phyloP scores from a whole-genome alignment of 2,113 vertebrate species.

The Apus apus region DNA sequence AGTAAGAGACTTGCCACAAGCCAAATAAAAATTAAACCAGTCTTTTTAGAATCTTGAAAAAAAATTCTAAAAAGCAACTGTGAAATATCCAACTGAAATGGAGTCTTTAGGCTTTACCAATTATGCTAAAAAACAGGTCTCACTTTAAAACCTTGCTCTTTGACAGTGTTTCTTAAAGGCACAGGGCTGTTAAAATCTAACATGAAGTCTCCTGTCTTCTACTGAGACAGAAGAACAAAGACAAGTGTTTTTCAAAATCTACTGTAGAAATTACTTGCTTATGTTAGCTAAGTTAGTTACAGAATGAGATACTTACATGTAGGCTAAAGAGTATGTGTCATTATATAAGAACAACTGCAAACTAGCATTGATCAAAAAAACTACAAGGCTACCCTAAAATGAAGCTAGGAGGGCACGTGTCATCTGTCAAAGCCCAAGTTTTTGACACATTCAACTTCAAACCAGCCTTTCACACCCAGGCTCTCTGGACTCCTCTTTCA shows the following conservation, averaged over 20 bases:
- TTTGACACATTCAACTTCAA: neutral
- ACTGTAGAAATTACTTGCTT: neutral
- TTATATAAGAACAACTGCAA: neutral
- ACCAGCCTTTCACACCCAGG: neutral
- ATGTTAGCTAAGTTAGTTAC: neutral
- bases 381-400: neutral
- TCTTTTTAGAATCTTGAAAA: neutral
- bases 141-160: neutral
- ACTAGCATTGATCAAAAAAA: neutral
- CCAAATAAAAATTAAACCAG: neutral
- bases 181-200: neutral
- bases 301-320: neutral
- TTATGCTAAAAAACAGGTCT: neutral
- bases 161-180: neutral
- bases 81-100: neutral
- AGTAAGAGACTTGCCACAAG: neutral
- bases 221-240: neutral
- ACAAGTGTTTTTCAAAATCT: rapidly evolving
- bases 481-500: neutral
- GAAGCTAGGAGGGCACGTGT: neutral
- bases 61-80: neutral
- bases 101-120: no score
- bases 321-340: neutral
- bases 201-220: neutral
- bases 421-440: neutral